Percentiles rank a stretch among this genome's conserved stretches.
These are phyloP conservation scores for Agonum fuliginosum DNA, from an alignment of 2,888 invertebrate species.

Conservation along the genomic window DNA sequence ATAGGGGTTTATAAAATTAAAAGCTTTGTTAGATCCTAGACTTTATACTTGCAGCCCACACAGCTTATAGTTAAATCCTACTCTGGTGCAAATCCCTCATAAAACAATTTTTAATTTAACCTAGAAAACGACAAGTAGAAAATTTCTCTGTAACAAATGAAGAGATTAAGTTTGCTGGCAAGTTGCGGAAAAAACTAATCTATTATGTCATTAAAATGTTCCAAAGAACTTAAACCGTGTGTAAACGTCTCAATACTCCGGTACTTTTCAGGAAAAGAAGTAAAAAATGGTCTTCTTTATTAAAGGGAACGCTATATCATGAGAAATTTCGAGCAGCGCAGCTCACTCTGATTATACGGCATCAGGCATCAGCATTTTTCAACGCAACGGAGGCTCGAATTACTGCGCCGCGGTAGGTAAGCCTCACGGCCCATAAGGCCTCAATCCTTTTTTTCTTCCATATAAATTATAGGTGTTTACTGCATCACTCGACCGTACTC, in stretches of 20 bases:
- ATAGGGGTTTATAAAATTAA: no score
- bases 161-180: slow-evolving; percentile 11
- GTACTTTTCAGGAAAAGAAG: slow-evolving; percentile 17
- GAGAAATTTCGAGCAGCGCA: slow-evolving; percentile 23
- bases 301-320: slow-evolving; percentile 21
- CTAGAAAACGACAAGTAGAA: background rate
- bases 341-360: slow-evolving; percentile 32
- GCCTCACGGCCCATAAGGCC: background rate
- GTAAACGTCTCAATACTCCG: slow-evolving; percentile 22
- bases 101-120: slow-evolving; percentile 14
- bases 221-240: background rate
- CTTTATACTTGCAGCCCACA: no score
- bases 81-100: background rate
- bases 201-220: slow-evolving; percentile 18
- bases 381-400: slow-evolving; percentile 32
- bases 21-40: no score
- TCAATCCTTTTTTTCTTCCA: slow-evolving; percentile 19
- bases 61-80: no score
- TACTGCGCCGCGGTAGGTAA: slow-evolving; percentile 32
- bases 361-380: slow-evolving; percentile 44
- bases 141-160: slow-evolving; percentile 11
- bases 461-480: slow-evolving; percentile 42
- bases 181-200: slow-evolving; percentile 24
- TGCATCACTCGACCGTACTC: slow-evolving; percentile 9
- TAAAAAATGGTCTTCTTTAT: slow-evolving; percentile 37